phyloP scores from a whole-genome alignment of 2,888 invertebrate genomes.

The Acronicta alni region DNA sequence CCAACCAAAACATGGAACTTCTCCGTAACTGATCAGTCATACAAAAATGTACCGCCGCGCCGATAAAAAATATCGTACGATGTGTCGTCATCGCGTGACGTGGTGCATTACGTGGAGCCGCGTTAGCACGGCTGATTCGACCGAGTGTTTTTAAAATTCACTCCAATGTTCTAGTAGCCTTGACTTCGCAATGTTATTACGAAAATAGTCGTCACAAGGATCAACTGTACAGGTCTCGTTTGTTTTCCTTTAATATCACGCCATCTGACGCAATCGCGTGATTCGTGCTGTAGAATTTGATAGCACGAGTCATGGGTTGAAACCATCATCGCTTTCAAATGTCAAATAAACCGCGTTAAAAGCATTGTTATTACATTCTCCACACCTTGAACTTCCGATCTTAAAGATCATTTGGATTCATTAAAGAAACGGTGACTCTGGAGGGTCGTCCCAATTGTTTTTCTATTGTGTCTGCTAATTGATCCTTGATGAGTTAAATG shows the following conservation, averaged over 20 bases:
- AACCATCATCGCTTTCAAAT: neutral
- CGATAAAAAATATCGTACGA: constrained; percentile 79
- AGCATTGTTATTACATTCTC: constrained; percentile 17
- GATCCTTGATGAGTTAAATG: too few species aligned
- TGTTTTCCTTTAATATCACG: constrained; percentile 36
- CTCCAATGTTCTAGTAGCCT: constrained; percentile 49
- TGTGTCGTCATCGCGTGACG: constrained; percentile 79
- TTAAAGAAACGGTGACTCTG: too few species aligned
- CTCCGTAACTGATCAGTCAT: constrained; percentile 57
- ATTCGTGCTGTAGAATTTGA: constrained; percentile 22
- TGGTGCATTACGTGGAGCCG: constrained; percentile 64
- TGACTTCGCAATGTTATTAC: constrained; percentile 44
- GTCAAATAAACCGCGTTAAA: neutral
- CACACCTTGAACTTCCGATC: constrained; percentile 39
- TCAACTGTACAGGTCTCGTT: constrained; percentile 18
- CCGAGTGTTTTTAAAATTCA: constrained; percentile 61
- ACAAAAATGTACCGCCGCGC: constrained; percentile 52
- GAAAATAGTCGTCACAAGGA: constrained; percentile 47
- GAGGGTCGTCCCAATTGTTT: too few species aligned
- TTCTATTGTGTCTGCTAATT: too few species aligned
- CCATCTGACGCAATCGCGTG: constrained; percentile 35
- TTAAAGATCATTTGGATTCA: too few species aligned
- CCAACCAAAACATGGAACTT: constrained; percentile 53
- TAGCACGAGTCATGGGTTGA: constrained; percentile 8
- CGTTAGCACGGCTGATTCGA: constrained; percentile 38